phyloP scores from a whole-genome alignment of 2,113 vertebrate species.

The Canis aureus region DNA sequence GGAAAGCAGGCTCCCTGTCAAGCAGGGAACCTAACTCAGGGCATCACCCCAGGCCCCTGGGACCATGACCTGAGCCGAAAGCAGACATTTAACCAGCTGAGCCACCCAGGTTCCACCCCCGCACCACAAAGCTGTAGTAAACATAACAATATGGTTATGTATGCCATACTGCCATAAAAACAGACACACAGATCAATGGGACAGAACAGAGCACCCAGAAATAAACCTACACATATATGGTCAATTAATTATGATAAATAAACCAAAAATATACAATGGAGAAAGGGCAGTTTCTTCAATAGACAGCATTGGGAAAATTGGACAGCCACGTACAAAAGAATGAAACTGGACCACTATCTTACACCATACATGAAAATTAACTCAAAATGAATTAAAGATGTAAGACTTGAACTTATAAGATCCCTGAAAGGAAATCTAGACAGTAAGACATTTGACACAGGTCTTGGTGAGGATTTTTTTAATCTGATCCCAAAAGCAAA shows the following conservation, averaged over 20 bases:
- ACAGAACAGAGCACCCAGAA: background rate
- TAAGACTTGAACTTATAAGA: background rate
- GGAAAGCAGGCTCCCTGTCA: too few relatives aligned
- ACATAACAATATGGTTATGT: background rate
- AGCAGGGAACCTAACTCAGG: too few relatives aligned
- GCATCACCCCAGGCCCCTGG: too few relatives aligned
- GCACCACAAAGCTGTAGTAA: background rate
- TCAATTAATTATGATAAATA: background rate
- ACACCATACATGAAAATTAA: background rate
- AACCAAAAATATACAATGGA: background rate
- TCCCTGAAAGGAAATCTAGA: background rate
- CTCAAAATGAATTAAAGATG: background rate
- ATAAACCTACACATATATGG: background rate
- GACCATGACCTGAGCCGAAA: too few relatives aligned
- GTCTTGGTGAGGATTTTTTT: background rate
- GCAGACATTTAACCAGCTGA: too few relatives aligned
- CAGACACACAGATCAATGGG: background rate
- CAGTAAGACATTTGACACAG: background rate
- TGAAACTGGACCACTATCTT: background rate
- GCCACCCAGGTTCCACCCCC: too few relatives aligned
- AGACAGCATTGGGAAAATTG: too few relatives aligned
- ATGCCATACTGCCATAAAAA: background rate
- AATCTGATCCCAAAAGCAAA: background rate
- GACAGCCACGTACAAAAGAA: background rate
- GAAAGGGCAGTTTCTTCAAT: too few relatives aligned